Conservation (phyloP, 2,888 invertebrate species). For the Eristalis tenax region DNA sequence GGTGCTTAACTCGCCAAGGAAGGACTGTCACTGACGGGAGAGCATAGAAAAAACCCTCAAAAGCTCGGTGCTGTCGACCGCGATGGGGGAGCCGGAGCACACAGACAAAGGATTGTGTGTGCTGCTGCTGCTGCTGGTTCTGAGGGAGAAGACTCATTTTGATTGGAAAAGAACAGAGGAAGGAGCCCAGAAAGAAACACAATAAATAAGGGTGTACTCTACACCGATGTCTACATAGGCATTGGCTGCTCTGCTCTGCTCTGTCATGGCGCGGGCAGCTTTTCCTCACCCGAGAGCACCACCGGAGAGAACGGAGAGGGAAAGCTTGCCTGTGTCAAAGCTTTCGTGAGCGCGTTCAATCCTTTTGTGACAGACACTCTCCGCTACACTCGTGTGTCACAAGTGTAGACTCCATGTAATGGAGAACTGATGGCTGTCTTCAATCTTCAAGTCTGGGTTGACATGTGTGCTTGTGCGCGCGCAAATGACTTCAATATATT, state of each 20-base stretch:
- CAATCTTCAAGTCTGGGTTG: conserved; percentile 6
- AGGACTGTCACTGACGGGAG: conserved; percentile 72
- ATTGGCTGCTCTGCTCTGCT: not conserved
- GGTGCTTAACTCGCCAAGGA: conserved; percentile 72
- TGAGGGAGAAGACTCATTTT: not conserved
- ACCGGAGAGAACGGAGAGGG: not conserved
- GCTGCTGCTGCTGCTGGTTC: not conserved
- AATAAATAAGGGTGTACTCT: conserved; percentile 42
- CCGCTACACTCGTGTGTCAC: conserved; percentile 20
- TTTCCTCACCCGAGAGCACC: not conserved
- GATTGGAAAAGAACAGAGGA: not conserved
- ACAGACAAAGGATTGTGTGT: conserved; percentile 54
- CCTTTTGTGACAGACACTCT: conserved; percentile 32
- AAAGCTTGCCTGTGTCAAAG: too few relatives aligned
- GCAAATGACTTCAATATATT: conserved; percentile 48
- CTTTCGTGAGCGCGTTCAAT: not conserved
- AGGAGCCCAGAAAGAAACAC: conserved; percentile 27
- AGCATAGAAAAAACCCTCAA: conserved; percentile 48
- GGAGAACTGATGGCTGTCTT: not conserved
- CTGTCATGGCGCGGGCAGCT: not conserved
- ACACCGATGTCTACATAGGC: not conserved
- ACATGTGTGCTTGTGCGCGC: conserved; percentile 48
- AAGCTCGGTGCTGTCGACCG: conserved; percentile 20
- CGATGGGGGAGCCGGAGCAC: conserved; percentile 31
- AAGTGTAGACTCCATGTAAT: conserved; percentile 16